Percentiles rank a stretch among this genome's conserved stretches.
phyloP scores from a whole-genome alignment of 2,888 invertebrate species.

The Meta bourneti region DNA sequence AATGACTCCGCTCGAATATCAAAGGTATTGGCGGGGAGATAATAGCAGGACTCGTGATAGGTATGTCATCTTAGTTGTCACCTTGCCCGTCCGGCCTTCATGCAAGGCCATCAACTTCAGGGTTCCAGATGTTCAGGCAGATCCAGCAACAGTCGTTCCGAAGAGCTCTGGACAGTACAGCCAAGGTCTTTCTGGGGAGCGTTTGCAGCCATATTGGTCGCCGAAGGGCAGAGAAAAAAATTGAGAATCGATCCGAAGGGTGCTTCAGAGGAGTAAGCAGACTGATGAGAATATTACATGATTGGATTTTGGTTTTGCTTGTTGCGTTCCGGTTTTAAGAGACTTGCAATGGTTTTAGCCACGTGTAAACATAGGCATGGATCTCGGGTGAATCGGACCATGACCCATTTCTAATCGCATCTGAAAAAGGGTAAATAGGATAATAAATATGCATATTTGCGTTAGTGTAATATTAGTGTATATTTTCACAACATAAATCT shows the following conservation, averaged over 20 bases:
- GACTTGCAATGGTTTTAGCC: neutral
- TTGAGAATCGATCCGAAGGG: neutral
- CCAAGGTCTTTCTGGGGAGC: neutral
- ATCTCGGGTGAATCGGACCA: neutral
- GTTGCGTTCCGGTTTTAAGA: neutral
- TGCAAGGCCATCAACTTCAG: conserved; percentile 50
- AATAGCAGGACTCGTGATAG: neutral
- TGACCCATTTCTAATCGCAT: neutral
- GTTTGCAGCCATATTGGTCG: neutral
- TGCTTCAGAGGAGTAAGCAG: no score
- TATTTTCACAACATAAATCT: no score
- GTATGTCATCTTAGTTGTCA: conserved; percentile 52
- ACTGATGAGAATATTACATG: no score
- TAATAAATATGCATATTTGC: neutral
- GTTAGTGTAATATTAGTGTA: no score
- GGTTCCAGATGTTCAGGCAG: conserved; percentile 52
- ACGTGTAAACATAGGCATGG: neutral
- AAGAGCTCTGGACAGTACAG: neutral
- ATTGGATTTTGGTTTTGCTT: neutral
- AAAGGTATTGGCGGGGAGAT: neutral
- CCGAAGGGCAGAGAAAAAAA: neutral
- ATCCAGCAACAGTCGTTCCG: neutral
- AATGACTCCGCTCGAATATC: conserved; percentile 1
- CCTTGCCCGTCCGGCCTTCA: conserved; percentile 55
- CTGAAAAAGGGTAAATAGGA: neutral